Percentiles rank a stretch among this genome's conserved stretches.
Evolutionary conservation across 2,797 vertebrate genomes (phyloP).

Genomic region (Notolabrus celidotus): DNA sequence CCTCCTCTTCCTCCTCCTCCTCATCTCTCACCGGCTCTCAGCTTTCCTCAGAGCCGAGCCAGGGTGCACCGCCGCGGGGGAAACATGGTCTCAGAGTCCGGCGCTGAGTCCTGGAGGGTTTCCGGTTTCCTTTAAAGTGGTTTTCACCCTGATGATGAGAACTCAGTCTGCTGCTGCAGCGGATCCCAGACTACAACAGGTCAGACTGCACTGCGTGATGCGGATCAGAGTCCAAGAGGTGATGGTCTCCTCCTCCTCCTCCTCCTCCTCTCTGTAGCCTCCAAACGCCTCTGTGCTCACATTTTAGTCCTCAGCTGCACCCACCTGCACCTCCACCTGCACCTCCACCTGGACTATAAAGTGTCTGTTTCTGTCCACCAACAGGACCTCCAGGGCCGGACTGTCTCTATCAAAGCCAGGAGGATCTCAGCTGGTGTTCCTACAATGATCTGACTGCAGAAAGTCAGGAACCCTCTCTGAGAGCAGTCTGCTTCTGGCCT

Average conservation of each 20-base stretch:
- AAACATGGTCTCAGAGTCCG: constrained; percentile 31
- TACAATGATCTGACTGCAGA: constrained; percentile 52
- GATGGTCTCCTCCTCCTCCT: constrained; percentile 45
- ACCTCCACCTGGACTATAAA: constrained; percentile 7
- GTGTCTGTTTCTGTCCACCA: neutral
- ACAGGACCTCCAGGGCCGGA: constrained; percentile 13
- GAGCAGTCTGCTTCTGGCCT: constrained; percentile 43
- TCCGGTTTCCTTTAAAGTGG: constrained; percentile 1
- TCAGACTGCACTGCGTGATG: constrained; percentile 60
- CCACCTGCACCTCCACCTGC: constrained; percentile 7
- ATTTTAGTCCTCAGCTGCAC: neutral
- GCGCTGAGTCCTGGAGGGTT: constrained; percentile 26
- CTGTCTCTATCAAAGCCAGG: constrained; percentile 2
- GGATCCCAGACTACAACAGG: constrained; percentile 18
- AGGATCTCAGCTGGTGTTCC: constrained; percentile 5
- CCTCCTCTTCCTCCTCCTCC: constrained; percentile 28
- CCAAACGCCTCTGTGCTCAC: constrained; percentile 27
- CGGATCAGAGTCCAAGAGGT: constrained; percentile 67
- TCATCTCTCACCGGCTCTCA: constrained; percentile 55
- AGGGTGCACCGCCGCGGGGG: constrained; percentile 35
- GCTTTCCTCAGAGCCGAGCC: constrained; percentile 39
- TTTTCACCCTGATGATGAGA: constrained; percentile 39
- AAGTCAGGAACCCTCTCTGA: constrained; percentile 17
- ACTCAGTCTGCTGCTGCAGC: constrained; percentile 20
- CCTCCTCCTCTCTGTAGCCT: constrained; percentile 21